These are phyloP conservation scores for Styela clava DNA, from an alignment of 23 tunicate genomes.

Conservation along the genomic window DNA sequence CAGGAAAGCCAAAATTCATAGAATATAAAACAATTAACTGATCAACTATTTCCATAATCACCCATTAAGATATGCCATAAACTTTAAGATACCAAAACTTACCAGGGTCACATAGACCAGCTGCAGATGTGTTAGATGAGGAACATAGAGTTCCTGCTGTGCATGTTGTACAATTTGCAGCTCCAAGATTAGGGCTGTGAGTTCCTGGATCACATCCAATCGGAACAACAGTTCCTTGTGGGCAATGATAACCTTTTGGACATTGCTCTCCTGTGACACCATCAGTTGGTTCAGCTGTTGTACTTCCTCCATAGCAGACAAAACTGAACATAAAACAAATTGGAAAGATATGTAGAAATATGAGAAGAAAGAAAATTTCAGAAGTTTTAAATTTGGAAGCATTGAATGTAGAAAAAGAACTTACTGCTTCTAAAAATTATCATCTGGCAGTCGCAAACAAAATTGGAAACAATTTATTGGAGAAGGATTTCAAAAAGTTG, in stretches of 20 bases:
- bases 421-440: neutral
- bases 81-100: too few species aligned
- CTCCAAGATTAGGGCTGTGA: constrained; percentile 45
- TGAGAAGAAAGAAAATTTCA: neutral
- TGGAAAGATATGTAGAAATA: neutral
- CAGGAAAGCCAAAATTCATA: too few species aligned
- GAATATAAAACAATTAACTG: too few species aligned
- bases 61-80: too few species aligned
- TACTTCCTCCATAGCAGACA: constrained; percentile 63
- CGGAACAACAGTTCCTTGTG: constrained; percentile 57
- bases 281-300: constrained; percentile 48
- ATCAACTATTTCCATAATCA: too few species aligned
- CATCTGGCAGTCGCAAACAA: neutral
- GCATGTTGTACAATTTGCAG: constrained; percentile 35
- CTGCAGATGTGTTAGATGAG: constrained; percentile 41
- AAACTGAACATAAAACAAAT: too few species aligned
- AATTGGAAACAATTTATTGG: too few species aligned
- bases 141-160: constrained; percentile 56
- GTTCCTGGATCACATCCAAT: constrained; percentile 74
- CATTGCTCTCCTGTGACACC: constrained; percentile 77
- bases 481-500: too few species aligned
- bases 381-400: neutral
- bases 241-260: constrained; percentile 84
- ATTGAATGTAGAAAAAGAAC: neutral
- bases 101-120: constrained; percentile 55